A percentile compares a stretch with the other conserved stretches of the same genome.
These are phyloP conservation scores for Dicaeum eximium DNA, from an alignment of 2,113 vertebrate species.

Conservation along the genomic window DNA sequence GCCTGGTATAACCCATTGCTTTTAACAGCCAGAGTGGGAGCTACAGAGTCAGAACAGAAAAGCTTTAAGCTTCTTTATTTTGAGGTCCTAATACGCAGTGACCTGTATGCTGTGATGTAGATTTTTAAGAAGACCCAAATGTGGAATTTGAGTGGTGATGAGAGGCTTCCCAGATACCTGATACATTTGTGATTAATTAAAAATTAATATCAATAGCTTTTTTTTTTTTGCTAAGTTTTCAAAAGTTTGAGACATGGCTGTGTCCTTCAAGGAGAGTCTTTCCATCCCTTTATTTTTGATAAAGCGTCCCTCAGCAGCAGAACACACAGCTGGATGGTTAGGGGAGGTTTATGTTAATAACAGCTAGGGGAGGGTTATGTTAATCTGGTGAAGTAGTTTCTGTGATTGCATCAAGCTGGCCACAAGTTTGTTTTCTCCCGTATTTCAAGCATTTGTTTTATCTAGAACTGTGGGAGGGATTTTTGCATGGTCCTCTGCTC, in stretches of 20 bases:
- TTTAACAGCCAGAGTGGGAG: not conserved
- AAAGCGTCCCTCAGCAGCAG: not conserved
- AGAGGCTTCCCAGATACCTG: not conserved
- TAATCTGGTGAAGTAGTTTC: not conserved
- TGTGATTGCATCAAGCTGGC: not conserved
- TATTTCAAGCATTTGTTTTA: not conserved
- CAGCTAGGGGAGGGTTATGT: no score
- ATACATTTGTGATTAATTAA: not conserved
- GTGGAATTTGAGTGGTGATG: not conserved
- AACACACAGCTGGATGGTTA: not conserved
- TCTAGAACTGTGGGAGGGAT: not conserved
- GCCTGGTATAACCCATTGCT: not conserved
- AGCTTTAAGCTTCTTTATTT: not conserved
- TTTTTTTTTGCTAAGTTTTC: not conserved
- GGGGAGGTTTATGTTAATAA: no score
- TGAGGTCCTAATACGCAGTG: not conserved
- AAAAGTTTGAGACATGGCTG: fast-evolving
- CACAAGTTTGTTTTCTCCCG: not conserved
- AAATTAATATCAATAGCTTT: not conserved
- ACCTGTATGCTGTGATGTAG: not conserved
- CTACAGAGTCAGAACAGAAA: not conserved
- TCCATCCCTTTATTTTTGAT: not conserved
- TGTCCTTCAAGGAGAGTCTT: not conserved
- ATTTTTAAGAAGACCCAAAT: not conserved
- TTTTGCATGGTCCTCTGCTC: not conserved